Evolutionary conservation across 2,888 invertebrate genomes (phyloP), one percentile per base, ranked within the genome.

Genomic region (Scaptomyza parva): DNA sequence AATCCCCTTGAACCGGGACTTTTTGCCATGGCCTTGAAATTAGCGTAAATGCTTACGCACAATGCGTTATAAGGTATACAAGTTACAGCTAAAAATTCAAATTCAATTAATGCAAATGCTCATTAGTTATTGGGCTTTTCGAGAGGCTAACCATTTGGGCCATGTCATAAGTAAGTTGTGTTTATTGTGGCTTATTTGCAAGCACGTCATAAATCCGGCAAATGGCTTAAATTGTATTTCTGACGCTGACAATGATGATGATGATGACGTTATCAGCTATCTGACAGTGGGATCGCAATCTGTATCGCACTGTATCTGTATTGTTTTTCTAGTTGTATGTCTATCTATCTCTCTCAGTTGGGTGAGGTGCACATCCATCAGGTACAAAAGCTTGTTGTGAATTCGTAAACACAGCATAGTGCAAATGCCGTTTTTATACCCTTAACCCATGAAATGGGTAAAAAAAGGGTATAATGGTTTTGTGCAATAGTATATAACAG

Each of bases 221-320:
- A 61, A 61, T 67, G 60, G 58, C 55, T 45, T 55, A 64, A 65
- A 60, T 64, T 72, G 65, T 71, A 70, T 63, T 55, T 39, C 70
- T 59, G 73, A 58, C 64, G 50, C 50, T 44, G 50, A 71, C 55
- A 39, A 0, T 37, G 35, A 33, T 6, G 0, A 18, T 30, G 50
- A 65, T 52, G 47, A 70, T 74, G 82, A 81, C 74, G 82, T 78
- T 81, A 63, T 59, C 82, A 66, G 82, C 74, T 61, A 48, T 76
- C 53, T 48, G 40, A 17, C 12, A 2, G 17, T 18, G 18, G 28
- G n/a, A 5, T 30, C 30, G 7, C 48, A 65, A 58, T 65, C 74
- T 77, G n/a, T n/a, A n/a, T n/a, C n/a, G n/a, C 58, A 14, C 7
- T 60, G 55, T 57, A 44, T 65, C 41, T 68, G 48, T 18, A 54